Conservation (phyloP, 2,888 invertebrate species). For the Sipunculus nudus region DNA sequence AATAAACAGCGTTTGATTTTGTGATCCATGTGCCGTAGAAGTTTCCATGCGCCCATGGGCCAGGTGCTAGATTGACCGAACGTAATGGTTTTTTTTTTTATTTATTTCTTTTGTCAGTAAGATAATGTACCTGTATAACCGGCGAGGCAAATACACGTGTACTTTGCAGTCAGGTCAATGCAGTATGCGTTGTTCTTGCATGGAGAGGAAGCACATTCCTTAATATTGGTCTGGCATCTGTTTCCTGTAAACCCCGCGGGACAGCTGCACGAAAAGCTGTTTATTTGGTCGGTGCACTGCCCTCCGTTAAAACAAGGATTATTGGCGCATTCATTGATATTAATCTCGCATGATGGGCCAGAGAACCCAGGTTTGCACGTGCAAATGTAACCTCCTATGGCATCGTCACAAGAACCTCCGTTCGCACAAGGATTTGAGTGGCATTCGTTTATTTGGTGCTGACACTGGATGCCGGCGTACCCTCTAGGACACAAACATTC, state of each 20-base stretch:
- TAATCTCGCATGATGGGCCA: slow-evolving; percentile 68
- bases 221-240: slow-evolving; percentile 70
- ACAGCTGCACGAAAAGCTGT: slow-evolving; percentile 19
- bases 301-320: slow-evolving; percentile 29
- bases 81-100: background rate
- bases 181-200: slow-evolving; percentile 81
- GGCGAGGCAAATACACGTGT: background rate
- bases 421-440: slow-evolving; percentile 71
- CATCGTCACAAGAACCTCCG: slow-evolving; percentile 28
- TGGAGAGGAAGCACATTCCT: slow-evolving; percentile 84
- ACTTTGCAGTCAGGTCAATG: slow-evolving; percentile 38
- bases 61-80: slow-evolving; percentile 1
- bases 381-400: slow-evolving; percentile 24
- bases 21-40: no score
- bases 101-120: background rate
- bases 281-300: slow-evolving; percentile 12
- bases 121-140: background rate
- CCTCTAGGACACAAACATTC: slow-evolving; percentile 18
- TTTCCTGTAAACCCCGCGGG: slow-evolving; percentile 28
- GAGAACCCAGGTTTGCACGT: slow-evolving; percentile 71
- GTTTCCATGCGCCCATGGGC: no score
- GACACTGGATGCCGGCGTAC: slow-evolving; percentile 72
- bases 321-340: slow-evolving; percentile 23
- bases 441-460: slow-evolving; percentile 81
- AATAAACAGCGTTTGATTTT: no score